Evolutionary conservation across 2,888 invertebrate genomes (phyloP).

Genomic region (Drosophila algonquin): DNA sequence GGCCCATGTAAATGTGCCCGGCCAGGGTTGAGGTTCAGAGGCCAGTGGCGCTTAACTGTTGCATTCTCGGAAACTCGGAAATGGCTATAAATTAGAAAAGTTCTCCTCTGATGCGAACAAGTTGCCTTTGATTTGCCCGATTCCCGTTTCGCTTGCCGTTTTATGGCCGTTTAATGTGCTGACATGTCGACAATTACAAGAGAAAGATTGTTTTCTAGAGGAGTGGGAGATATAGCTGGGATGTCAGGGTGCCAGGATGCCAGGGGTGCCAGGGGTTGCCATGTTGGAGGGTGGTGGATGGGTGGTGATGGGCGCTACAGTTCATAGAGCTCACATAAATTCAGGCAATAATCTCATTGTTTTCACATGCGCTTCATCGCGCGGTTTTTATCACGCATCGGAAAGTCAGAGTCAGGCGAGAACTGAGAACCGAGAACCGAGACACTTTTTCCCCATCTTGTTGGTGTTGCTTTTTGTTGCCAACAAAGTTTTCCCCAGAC

Average conservation of each 20-base stretch:
- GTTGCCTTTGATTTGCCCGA: constrained; percentile 73
- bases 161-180: constrained; percentile 75
- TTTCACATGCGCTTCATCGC: constrained; percentile 69
- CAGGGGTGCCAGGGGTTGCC: too few species aligned
- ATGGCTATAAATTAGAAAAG: constrained; percentile 73
- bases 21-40: constrained; percentile 42
- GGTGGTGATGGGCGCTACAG: constrained; percentile 15
- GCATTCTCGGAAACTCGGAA: constrained; percentile 48
- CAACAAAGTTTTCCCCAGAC: constrained; percentile 71
- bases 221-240: constrained; percentile 3
- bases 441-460: constrained; percentile 33
- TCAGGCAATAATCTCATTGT: constrained; percentile 73
- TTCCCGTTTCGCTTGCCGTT: constrained; percentile 58
- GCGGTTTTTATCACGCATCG: constrained; percentile 60
- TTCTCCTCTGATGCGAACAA: constrained; percentile 61
- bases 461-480: constrained; percentile 46
- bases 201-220: constrained; percentile 33
- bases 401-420: constrained; percentile 10
- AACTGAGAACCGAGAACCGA: constrained; percentile 35
- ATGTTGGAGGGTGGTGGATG: background rate
- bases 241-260: background rate
- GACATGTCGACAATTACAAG: constrained; percentile 71
- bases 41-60: constrained; percentile 69
- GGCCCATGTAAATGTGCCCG: constrained; percentile 59
- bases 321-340: constrained; percentile 64